Evolutionary conservation across 2,797 vertebrate genomes (phyloP).

Genomic region (Eleutherodactylus coqui): DNA sequence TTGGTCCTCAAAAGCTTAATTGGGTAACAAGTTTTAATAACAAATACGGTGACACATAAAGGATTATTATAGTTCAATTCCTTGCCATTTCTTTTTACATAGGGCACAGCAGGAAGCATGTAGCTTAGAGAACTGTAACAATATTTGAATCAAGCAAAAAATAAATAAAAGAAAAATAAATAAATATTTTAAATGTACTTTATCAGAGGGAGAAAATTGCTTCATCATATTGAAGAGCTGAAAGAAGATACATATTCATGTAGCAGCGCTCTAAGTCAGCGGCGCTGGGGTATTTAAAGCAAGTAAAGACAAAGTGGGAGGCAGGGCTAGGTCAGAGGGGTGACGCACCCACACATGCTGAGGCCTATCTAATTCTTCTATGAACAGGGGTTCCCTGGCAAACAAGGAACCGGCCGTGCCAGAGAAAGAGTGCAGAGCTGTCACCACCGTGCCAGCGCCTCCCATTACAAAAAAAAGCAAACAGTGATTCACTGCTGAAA

Average conservation of each 20-base stretch:
- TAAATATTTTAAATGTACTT: not conserved
- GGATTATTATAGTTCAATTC: too few relatives aligned
- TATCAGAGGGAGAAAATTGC: not conserved
- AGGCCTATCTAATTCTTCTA: conserved; percentile 49
- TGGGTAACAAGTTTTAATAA: too few relatives aligned
- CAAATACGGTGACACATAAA: too few relatives aligned
- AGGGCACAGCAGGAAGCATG: not conserved
- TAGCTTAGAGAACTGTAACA: not conserved
- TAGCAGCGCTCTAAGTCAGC: conserved; percentile 15
- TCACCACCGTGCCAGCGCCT: conserved; percentile 58
- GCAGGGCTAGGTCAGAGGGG: conserved; percentile 38
- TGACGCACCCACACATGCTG: conserved; percentile 50
- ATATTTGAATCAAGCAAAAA: not conserved
- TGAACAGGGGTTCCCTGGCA: conserved; percentile 53
- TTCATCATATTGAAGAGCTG: not conserved
- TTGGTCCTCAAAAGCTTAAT: too few relatives aligned
- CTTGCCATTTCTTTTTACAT: not conserved
- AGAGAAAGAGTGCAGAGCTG: conserved; percentile 55
- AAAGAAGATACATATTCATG: conserved; percentile 8
- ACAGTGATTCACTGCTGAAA: conserved; percentile 60
- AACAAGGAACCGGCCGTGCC: conserved; percentile 36
- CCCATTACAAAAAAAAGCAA: conserved; percentile 53
- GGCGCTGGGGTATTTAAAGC: conserved; percentile 31
- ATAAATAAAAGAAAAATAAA: too few relatives aligned
- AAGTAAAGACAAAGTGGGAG: conserved; percentile 47